phyloP scores from a whole-genome alignment of 2,113 vertebrate species.

The Siniperca knerii region DNA sequence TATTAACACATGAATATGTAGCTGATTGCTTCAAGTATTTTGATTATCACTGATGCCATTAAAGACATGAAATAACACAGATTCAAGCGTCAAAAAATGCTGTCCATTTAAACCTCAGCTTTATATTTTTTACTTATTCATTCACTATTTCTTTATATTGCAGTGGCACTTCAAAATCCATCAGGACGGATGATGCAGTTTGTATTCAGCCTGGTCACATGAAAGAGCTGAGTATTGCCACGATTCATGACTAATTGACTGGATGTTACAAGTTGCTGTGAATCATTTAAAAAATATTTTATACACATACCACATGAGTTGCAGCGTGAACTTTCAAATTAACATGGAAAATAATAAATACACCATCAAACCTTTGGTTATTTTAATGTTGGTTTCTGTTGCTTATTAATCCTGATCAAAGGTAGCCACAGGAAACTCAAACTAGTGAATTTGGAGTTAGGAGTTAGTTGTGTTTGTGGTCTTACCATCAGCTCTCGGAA shows the following conservation, averaged over 20 bases:
- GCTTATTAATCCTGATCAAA: not conserved
- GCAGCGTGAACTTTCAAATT: not conserved
- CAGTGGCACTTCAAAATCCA: not conserved
- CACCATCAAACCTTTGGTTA: not conserved
- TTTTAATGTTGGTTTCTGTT: not conserved
- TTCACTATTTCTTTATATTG: slow-evolving; percentile 5
- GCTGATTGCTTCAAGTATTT: slow-evolving; percentile 38
- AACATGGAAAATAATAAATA: not conserved
- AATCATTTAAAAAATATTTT: not conserved
- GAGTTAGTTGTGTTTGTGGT: not conserved
- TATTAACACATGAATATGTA: slow-evolving; percentile 19
- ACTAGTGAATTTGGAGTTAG: not conserved
- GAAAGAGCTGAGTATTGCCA: slow-evolving; percentile 2
- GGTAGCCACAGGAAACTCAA: not conserved
- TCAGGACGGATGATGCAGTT: not conserved
- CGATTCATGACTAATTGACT: slow-evolving; percentile 21
- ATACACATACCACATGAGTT: not conserved
- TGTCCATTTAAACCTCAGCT: not conserved
- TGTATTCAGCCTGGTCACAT: slow-evolving; percentile 20
- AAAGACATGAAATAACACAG: not conserved
- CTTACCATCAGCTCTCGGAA: not conserved
- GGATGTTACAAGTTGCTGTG: not conserved
- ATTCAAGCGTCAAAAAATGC: not conserved
- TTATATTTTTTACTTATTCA: not conserved
- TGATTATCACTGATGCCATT: slow-evolving; percentile 5